Conservation (phyloP, 2,888 invertebrate genomes). For the Epinotia bilunana region DNA sequence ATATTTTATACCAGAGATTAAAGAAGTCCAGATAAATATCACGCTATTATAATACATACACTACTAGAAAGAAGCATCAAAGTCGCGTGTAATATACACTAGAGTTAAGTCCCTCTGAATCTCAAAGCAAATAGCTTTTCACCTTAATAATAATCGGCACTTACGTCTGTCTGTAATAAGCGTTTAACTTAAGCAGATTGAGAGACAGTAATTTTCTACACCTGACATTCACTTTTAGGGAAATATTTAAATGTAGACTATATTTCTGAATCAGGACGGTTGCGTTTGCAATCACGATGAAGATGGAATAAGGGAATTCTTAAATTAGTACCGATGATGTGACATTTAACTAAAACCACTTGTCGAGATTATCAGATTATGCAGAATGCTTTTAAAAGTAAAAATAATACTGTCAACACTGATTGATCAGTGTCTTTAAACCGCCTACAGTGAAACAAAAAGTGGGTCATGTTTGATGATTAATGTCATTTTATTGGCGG, state of each 20-base stretch:
- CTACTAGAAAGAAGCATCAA: neutral
- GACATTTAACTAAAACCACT: conserved; percentile 28
- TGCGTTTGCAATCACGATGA: neutral
- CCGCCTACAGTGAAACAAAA: neutral
- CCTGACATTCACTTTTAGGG: neutral
- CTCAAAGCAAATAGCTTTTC: neutral
- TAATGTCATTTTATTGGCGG: neutral
- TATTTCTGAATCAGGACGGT: neutral
- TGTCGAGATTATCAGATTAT: conserved; percentile 15
- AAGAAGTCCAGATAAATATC: neutral
- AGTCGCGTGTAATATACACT: neutral
- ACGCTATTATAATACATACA: neutral
- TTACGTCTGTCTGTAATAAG: neutral
- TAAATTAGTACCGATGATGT: neutral
- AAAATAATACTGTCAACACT: conserved; percentile 30
- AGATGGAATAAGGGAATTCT: neutral
- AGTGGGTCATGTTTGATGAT: conserved; percentile 1
- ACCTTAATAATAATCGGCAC: neutral
- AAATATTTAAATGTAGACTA: neutral
- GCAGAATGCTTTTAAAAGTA: conserved; percentile 28
- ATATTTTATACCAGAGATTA: neutral
- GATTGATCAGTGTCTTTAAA: conserved; percentile 19
- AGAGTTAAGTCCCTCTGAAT: neutral
- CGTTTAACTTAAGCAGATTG: neutral
- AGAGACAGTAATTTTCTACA: neutral